Evolutionary conservation across 2,797 vertebrate genomes (phyloP).

Genomic region (Petrocephalus schoutedeni): DNA sequence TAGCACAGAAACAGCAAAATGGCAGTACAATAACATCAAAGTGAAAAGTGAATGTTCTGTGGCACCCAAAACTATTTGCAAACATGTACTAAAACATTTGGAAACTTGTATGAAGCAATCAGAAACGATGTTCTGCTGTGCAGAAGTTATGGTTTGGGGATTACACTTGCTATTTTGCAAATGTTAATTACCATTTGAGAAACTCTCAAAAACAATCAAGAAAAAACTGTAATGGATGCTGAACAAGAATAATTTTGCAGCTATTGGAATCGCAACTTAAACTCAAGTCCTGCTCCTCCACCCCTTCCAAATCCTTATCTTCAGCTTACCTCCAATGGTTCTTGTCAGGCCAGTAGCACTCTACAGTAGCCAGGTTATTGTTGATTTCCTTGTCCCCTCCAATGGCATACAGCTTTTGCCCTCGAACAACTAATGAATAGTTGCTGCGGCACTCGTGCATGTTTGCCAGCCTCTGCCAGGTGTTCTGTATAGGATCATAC

Average conservation of each 20-base stretch:
- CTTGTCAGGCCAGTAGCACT: conserved; percentile 55
- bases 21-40: too few relatives aligned
- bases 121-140: too few relatives aligned
- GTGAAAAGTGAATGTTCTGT: too few relatives aligned
- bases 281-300: background rate
- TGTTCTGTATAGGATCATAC: conserved; percentile 52
- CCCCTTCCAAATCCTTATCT: background rate
- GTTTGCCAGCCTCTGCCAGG: conserved; percentile 59
- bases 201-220: too few relatives aligned
- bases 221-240: background rate
- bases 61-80: too few relatives aligned
- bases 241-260: background rate
- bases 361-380: conserved; percentile 61
- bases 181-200: too few relatives aligned
- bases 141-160: too few relatives aligned
- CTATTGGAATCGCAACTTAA: background rate
- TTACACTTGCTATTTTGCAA: too few relatives aligned
- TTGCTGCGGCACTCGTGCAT: conserved; percentile 66
- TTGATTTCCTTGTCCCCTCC: conserved; percentile 65
- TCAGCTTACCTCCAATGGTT: conserved; percentile 63
- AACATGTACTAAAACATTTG: too few relatives aligned
- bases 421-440: conserved; percentile 51
- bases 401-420: conserved; percentile 53
- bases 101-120: too few relatives aligned
- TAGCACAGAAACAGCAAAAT: too few relatives aligned